phyloP scores from a whole-genome alignment of 2,888 invertebrate genomes.

The Cotesia congregata region DNA sequence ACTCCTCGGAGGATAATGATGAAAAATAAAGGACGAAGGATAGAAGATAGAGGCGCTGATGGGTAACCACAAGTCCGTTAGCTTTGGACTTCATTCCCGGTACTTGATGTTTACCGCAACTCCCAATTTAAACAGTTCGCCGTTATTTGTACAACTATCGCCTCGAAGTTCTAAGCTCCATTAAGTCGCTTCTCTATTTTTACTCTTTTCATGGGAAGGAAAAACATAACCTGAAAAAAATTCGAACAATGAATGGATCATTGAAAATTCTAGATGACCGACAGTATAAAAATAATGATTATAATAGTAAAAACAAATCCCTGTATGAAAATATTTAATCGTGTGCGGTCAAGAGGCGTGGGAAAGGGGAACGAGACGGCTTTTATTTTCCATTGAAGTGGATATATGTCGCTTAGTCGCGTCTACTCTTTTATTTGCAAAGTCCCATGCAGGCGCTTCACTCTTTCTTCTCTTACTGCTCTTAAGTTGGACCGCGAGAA shows the following conservation, averaged over 20 bases:
- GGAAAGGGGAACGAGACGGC: constrained; percentile 19
- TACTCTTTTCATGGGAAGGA: background rate
- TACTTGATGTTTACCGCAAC: constrained; percentile 3
- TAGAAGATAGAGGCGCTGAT: background rate
- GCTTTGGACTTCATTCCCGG: background rate
- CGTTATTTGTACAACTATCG: background rate
- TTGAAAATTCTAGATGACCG: background rate
- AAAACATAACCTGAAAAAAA: background rate
- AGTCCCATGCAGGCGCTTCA: background rate
- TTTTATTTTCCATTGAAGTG: background rate
- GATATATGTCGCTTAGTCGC: background rate
- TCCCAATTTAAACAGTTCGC: background rate
- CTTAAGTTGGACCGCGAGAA: constrained; percentile 3
- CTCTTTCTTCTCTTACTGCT: background rate
- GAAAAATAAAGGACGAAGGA: background rate
- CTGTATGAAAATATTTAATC: constrained; percentile 34
- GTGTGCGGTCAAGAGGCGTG: constrained; percentile 33
- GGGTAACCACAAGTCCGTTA: constrained; percentile 6
- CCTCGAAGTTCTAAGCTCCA: background rate
- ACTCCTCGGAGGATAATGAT: background rate
- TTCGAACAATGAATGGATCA: background rate
- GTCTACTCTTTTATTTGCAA: background rate
- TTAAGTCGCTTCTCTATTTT: background rate
- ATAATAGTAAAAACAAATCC: constrained; percentile 28
- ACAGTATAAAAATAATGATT: background rate